Percentiles rank a stretch among this genome's conserved stretches.
phyloP scores from a whole-genome alignment of 23 tunicate genomes.

The Styela clava region DNA sequence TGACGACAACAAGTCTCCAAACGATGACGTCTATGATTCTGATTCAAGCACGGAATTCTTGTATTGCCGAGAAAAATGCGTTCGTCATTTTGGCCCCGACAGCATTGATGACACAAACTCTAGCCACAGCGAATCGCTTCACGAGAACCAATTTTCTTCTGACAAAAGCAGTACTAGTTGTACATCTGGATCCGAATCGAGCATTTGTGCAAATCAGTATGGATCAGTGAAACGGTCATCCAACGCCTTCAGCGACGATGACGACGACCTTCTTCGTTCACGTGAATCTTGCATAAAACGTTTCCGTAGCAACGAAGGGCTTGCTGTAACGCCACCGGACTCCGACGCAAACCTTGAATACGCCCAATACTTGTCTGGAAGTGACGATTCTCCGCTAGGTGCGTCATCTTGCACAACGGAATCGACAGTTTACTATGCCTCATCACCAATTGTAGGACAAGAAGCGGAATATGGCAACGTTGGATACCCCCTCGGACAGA shows the following conservation, averaged over 20 bases:
- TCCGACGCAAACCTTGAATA: background rate
- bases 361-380: background rate
- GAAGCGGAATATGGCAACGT: background rate
- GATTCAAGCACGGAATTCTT: background rate
- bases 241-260: background rate
- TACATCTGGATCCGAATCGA: background rate
- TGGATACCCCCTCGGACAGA: background rate
- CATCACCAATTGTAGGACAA: background rate
- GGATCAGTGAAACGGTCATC: slow-evolving; percentile 4
- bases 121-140: background rate
- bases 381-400: background rate
- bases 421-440: background rate
- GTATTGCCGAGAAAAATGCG: background rate
- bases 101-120: background rate
- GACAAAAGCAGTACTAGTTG: background rate
- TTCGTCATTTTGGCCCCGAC: background rate
- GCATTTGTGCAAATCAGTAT: background rate
- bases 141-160: background rate
- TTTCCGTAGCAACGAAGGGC: slow-evolving; percentile 11
- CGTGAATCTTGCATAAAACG: background rate
- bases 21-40: background rate
- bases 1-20: background rate
- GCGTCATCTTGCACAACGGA: background rate
- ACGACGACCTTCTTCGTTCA: background rate
- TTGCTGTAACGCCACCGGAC: slow-evolving; percentile 7